Evolutionary conservation across 2,888 invertebrate genomes (phyloP), one percentile per base, ranked within the genome.

Genomic region (Cataglyphis cursor): DNA sequence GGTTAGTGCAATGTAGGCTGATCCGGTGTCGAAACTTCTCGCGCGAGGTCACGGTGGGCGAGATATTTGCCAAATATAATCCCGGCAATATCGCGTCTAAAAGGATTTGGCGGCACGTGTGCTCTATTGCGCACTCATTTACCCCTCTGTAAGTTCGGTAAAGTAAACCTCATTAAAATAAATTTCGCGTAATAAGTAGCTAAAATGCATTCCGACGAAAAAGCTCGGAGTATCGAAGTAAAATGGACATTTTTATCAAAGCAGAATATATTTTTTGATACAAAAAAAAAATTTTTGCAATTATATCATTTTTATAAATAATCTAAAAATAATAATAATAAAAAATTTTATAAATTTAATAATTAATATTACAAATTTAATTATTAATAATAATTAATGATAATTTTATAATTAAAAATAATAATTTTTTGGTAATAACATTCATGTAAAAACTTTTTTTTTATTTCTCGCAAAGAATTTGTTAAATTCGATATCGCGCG

Each of bases 141-240:
- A 51, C 15, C 3, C n/a, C 1, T 18, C 5, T n/a, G 18, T 41
- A 61, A 59, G 48, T 80, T 80, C 3, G 21, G 35, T 57, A 57
- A 72, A 70, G 70, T 48, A 61, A 21, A 80, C n/a, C 44, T 57
- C 48, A 35, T 59, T 59, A 64, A 44, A 80, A 48, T 72, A 61
- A 68, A 44, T 48, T 28, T 28, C 78, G 35, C 24, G 59, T 59
- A 80, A 80, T 80, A 70, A 80, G 72, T 4, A 48, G 70, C 59
- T 80, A 35, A 59, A 44, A 61, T 48, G 21, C 41, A 31, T 44
- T 31, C 10, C 6, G 18, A 31, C 15, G n/a, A 3, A 24, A 78
- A 78, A 9, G 3, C 24, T 41, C 15, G 0, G 8, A 74, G 4
- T 41, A 28, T 62, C 21, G 24, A 51, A 21, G n/a, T 31, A 54